Base-by-base conservation (phyloP, 2,797 vertebrate genomes). In the Smutsia gigantea region DNA sequence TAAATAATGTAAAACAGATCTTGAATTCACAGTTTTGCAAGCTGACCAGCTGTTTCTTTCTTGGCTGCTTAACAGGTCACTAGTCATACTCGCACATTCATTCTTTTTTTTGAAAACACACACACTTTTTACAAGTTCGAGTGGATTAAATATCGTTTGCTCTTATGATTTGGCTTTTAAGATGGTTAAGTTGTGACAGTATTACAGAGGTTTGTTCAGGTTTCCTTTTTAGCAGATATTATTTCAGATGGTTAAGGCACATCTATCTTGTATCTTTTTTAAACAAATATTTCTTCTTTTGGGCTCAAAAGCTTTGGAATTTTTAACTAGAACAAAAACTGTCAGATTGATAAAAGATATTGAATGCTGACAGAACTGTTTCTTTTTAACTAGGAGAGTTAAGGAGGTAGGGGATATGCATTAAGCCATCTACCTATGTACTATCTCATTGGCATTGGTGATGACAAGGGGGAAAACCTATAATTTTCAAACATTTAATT, bases 1-100 rank as follows among this genome's bases (percentile, higher is more conserved):
- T 93, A 95, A 94, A 84, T 91, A 77, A 49, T 87, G 17, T 95
- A 90, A 93, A 83, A 79, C 74, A 29, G 55, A 71, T 72, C 75
- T 78, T 83, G 79, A 88, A 96, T 85, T 78, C 75, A 91, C 7
- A 37, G 39, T 53, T 92, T 93, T 90, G 42, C 17, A 84, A 78
- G 75, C 49, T 68, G 46, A 90, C 34, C 75, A 89, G 34, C 79
- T 95, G 23, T 87, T 79, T 74, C 18, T 90, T 85, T 89, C 42
- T 69, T 93, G 57, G 49, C 81, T 84, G 64, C 61, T 85, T 75
- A 87, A 55, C 14, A 84, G 57, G 66, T 78, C 19, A 84, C 69
- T 87, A 64, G 74, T 94, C 71, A 77, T 82, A 71, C 18, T 93
- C 79, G 64, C 29, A 4, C 7, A 68, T 64, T 84, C 64, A 42